Conservation (phyloP, 2,113 vertebrate species). For the Aleadryas rufinucha region DNA sequence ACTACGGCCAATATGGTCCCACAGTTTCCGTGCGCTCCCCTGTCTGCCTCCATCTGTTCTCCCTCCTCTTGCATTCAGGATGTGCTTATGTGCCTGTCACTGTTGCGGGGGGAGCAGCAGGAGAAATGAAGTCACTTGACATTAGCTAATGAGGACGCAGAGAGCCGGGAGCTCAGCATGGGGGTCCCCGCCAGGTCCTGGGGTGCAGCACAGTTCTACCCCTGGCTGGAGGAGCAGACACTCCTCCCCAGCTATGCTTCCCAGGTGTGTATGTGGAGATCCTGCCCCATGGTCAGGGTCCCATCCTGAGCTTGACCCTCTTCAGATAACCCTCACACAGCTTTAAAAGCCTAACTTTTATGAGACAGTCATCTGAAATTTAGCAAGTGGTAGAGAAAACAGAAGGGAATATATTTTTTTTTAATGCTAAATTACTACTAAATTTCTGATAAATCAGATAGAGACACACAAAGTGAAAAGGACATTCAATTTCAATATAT, state of each 20-base stretch:
- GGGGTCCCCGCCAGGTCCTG: rapidly evolving
- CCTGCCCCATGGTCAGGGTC: neutral
- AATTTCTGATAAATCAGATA: neutral
- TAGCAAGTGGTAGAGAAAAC: neutral
- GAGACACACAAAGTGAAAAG: neutral
- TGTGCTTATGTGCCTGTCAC: neutral
- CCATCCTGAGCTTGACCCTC: neutral
- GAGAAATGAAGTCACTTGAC: neutral
- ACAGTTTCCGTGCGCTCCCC: rapidly evolving
- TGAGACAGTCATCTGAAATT: neutral
- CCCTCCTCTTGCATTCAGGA: neutral
- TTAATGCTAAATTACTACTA: neutral
- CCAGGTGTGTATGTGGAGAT: rapidly evolving
- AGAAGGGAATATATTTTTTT: neutral
- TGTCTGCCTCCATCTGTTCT: conserved; percentile 20
- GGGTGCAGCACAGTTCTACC: neutral
- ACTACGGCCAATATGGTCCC: conserved; percentile 2
- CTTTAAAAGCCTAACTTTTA: neutral
- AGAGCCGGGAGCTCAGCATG: rapidly evolving
- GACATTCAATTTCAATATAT: neutral
- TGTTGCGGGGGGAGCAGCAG: neutral
- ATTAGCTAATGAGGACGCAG: neutral
- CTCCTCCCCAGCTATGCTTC: neutral
- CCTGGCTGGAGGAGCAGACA: rapidly evolving
- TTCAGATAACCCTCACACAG: neutral